Evolutionary conservation across 2,888 invertebrate genomes (phyloP).

Genomic region (Himalopsyche kuldschensis): DNA sequence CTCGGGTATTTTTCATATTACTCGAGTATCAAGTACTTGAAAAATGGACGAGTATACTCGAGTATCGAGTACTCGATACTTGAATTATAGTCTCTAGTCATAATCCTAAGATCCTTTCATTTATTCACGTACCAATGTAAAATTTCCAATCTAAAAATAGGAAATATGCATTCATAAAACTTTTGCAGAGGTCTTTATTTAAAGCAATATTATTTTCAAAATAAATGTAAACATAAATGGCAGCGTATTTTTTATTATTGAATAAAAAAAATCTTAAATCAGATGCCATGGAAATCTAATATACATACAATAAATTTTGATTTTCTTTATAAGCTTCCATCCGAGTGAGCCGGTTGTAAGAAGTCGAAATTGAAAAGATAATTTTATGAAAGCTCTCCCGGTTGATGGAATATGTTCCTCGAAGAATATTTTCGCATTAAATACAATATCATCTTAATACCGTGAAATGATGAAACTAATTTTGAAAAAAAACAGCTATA

Average conservation of each 20-base stretch:
- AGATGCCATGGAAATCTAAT: not conserved
- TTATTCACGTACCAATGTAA: no score
- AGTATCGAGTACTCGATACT: no score
- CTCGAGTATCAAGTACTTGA: no score
- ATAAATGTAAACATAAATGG: not conserved
- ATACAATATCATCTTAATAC: not conserved
- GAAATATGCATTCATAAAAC: no score
- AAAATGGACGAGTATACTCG: no score
- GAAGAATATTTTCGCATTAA: not conserved
- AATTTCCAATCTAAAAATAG: no score
- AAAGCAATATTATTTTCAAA: not conserved
- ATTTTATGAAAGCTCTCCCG: not conserved
- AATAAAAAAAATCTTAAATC: not conserved
- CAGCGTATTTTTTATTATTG: not conserved
- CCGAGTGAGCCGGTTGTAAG: not conserved
- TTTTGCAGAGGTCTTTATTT: not conserved
- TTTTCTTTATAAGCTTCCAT: not conserved
- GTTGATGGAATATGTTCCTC: not conserved
- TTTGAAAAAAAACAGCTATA: not conserved
- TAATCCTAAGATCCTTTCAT: no score
- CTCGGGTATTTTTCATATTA: no score
- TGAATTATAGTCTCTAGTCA: no score
- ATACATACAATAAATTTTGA: not conserved
- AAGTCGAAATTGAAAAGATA: not conserved
- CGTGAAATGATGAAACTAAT: not conserved